A percentile compares a stretch with the other conserved stretches of the same genome.
These are phyloP conservation scores for Magallana angulata DNA, from an alignment of 1,140 invertebrate species.

Conservation along the genomic window DNA sequence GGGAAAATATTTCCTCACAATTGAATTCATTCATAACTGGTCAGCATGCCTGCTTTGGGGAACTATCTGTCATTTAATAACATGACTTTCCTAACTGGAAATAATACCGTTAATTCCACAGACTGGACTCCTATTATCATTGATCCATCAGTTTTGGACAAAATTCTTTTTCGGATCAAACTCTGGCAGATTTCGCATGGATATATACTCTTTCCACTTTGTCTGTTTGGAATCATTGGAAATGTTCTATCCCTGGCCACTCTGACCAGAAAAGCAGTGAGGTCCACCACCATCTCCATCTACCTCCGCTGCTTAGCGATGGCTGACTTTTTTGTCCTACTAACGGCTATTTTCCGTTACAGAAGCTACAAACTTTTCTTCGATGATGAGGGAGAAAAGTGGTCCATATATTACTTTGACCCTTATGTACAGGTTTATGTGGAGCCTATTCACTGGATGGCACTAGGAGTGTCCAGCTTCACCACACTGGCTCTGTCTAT, in stretches of 20 bases:
- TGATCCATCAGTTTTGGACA: constrained; percentile 66
- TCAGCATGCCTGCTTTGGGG: not conserved
- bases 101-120: not conserved
- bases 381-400: constrained; percentile 48
- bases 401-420: constrained; percentile 56
- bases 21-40: not conserved
- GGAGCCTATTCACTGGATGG: constrained; percentile 65
- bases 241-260: constrained; percentile 60
- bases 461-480: constrained; percentile 62
- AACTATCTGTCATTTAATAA: not conserved
- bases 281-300: constrained; percentile 56
- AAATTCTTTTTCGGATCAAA: constrained; percentile 51
- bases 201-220: constrained; percentile 59
- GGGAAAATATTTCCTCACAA: not conserved
- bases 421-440: constrained; percentile 63
- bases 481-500: constrained; percentile 61
- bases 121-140: not conserved
- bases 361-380: constrained; percentile 64
- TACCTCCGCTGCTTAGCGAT: constrained; percentile 59
- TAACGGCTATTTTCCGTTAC: constrained; percentile 65
- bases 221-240: constrained; percentile 57
- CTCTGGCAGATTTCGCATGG: constrained; percentile 59
- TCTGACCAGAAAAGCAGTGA: constrained; percentile 56
- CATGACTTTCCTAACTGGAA: not conserved
- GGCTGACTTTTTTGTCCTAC: constrained; percentile 58